These are phyloP conservation scores for Conchocele bisecta DNA, from an alignment of 2,888 invertebrate species.

Conservation along the genomic window DNA sequence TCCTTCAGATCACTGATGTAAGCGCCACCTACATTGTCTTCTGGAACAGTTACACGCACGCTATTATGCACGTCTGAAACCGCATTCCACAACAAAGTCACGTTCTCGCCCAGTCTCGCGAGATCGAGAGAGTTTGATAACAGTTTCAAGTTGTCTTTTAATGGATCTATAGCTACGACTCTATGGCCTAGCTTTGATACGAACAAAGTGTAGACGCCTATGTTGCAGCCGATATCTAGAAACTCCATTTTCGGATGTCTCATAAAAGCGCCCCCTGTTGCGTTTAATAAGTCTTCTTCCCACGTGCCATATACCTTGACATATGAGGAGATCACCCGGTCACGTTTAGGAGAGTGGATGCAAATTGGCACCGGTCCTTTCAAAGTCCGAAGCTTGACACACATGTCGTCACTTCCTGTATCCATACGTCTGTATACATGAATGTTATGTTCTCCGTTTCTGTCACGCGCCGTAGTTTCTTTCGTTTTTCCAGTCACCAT, in stretches of 20 bases:
- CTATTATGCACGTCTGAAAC: constrained; percentile 59
- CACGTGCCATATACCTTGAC: constrained; percentile 61
- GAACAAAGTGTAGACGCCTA: constrained; percentile 65
- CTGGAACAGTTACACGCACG: constrained; percentile 51
- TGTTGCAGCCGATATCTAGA: constrained; percentile 66
- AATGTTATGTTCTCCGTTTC: too few species aligned
- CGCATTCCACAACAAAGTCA: constrained; percentile 64
- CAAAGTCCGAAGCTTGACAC: constrained; percentile 47
- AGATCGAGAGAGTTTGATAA: constrained; percentile 51
- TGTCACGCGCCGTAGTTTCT: too few species aligned
- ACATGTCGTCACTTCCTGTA: too few species aligned
- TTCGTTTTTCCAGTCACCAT: too few species aligned
- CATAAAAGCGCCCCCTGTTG: constrained; percentile 48
- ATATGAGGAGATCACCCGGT: constrained; percentile 63
- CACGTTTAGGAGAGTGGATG: constrained; percentile 51
- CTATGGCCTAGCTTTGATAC: constrained; percentile 58
- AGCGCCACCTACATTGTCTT: constrained; percentile 66
- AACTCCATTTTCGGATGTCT: constrained; percentile 41
- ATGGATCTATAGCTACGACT: constrained; percentile 61
- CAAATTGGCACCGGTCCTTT: constrained; percentile 59
- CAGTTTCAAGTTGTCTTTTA: constrained; percentile 49
- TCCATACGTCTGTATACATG: too few species aligned
- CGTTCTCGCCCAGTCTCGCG: constrained; percentile 43
- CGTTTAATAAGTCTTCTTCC: constrained; percentile 64
- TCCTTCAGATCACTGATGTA: constrained; percentile 41